These are phyloP conservation scores for Schlechtendalia chinensis DNA, from an alignment of 1,140 invertebrate genomes.

Conservation along the genomic window DNA sequence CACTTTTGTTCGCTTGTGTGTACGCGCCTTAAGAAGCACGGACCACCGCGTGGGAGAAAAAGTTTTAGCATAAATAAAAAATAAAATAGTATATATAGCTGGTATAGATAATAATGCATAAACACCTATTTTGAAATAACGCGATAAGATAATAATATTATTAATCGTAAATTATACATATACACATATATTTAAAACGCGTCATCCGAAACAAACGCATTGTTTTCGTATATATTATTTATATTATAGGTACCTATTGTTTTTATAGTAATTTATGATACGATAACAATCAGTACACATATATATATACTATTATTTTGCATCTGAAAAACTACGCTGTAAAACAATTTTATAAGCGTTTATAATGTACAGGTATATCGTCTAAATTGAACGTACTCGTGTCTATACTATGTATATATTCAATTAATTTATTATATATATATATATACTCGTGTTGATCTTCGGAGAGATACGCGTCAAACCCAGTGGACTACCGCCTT, in stretches of 20 bases:
- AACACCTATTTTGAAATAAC: no score
- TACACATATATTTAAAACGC: no score
- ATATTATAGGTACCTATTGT: slow-evolving; percentile 13
- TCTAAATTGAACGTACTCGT: not conserved
- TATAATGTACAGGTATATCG: not conserved
- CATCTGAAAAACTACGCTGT: not conserved
- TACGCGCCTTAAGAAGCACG: no score
- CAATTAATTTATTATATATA: not conserved
- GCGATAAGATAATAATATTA: not conserved
- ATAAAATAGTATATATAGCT: no score
- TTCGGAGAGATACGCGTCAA: not conserved
- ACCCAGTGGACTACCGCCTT: not conserved
- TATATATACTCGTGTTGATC: not conserved
- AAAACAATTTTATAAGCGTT: not conserved
- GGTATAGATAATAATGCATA: no score
- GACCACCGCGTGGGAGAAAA: no score
- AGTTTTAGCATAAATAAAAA: no score
- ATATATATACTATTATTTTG: not conserved
- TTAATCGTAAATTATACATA: not conserved
- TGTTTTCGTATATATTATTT: not conserved
- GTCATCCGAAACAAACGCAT: not conserved
- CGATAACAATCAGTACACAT: not conserved
- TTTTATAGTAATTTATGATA: not conserved
- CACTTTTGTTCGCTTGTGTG: no score
- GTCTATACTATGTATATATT: not conserved